Conservation (phyloP, 2,888 invertebrate genomes). For the Metallyticus violacea region DNA sequence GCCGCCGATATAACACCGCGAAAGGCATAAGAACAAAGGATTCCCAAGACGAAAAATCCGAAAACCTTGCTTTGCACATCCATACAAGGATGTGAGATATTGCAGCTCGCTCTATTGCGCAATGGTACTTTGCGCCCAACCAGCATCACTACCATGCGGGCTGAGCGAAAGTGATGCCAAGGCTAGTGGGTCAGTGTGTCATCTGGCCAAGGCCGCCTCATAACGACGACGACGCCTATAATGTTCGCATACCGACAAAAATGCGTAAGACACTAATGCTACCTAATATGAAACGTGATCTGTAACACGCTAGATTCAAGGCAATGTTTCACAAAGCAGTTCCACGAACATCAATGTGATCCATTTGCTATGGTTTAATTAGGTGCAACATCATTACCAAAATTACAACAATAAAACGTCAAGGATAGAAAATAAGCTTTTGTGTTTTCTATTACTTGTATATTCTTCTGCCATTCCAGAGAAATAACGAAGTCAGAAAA, state of each 20-base stretch:
- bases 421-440: too few relatives aligned
- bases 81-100: neutral
- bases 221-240: neutral
- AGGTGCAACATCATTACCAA: too few relatives aligned
- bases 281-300: neutral
- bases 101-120: neutral
- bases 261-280: neutral
- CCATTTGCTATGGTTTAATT: too few relatives aligned
- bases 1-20: neutral
- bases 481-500: neutral
- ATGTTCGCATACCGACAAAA: neutral
- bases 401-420: too few relatives aligned
- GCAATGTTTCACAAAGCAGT: neutral
- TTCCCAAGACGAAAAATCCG: neutral
- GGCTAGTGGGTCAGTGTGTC: slow-evolving; percentile 34
- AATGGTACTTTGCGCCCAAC: neutral
- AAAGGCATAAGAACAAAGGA: neutral
- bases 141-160: neutral
- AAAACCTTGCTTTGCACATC: neutral
- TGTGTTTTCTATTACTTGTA: too few relatives aligned
- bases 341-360: too few relatives aligned
- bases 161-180: slow-evolving; percentile 33
- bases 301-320: neutral
- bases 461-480: neutral
- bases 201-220: neutral